Base-by-base conservation (phyloP, 2,113 vertebrate species). In the Gymnarchus niloticus region DNA sequence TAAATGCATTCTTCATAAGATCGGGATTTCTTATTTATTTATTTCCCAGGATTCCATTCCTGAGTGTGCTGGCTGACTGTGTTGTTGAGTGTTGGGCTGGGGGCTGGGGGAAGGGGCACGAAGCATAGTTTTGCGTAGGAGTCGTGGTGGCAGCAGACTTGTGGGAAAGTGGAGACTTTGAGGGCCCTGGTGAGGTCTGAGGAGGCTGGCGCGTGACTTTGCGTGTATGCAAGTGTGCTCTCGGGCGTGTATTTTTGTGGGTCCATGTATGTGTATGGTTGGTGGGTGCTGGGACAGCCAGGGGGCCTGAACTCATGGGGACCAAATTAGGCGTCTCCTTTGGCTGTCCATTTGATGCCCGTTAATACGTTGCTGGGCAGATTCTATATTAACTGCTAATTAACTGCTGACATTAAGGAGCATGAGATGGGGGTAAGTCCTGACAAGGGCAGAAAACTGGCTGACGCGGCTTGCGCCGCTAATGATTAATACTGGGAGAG, bases 351-450 rank as follows among this genome's bases (percentile, higher is more conserved):
- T 84, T 92, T 93, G 92, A 92, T 91, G 93, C 91, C 87, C 85
- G 41, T 88, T 94, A 91, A 90, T 91, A 89, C 90, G 90, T 92
- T 88, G 87, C 89, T 85, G 86, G 90, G 89, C 88, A 90, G 89
- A 89, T 89, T 91, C 89, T 90, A 87, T 86, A 90, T 92, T 92
- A 92, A 89, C 89, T 85, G 77, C 90, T 92, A 93, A 93, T 94
- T 94, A 94, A 92, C 89, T 90, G 91, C 90, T 92, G 91, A 91
- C 92, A 90, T 83, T 25, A 81, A 89, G 86, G 90, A 90, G 87
- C 77, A 84, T 85, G 89, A 89, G 86, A 88, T 87, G 83, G 87
- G 88, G 88, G 87, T 91, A 88, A 91, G 92, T 90, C 91, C 90
- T 91, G 88, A 91, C 89, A 92, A 90, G 92, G 84, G 86, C 89